A percentile compares a stretch with the other conserved stretches of the same genome.
Evolutionary conservation across 2,113 vertebrate genomes (phyloP).

Genomic region (Sphyrna mokarran): DNA sequence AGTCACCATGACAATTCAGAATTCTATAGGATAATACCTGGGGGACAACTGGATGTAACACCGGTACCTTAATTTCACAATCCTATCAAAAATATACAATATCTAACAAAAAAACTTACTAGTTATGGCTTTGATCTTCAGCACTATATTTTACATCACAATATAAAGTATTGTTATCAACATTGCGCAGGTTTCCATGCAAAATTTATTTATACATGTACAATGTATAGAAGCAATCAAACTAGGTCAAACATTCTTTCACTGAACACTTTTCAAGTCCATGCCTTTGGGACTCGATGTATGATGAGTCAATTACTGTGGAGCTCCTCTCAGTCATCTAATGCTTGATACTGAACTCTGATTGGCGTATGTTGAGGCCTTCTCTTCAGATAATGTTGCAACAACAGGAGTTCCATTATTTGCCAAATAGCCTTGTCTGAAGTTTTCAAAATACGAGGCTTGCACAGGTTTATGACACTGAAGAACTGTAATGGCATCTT

Average conservation of each 20-base stretch:
- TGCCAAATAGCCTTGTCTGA: conserved; percentile 81
- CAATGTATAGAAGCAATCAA: conserved; percentile 37
- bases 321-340: conserved; percentile 80
- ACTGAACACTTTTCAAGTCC: conserved; percentile 35
- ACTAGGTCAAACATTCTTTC: conserved; percentile 36
- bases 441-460: conserved; percentile 85
- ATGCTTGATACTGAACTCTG: conserved; percentile 83
- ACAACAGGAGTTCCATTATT: conserved; percentile 88
- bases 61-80: conserved; percentile 35
- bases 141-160: conserved; percentile 38
- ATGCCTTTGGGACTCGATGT: conserved; percentile 36
- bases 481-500: conserved; percentile 87
- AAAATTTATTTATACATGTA: conserved; percentile 38
- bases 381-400: conserved; percentile 65
- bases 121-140: conserved; percentile 37
- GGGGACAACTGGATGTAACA: conserved; percentile 30
- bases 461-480: conserved; percentile 94
- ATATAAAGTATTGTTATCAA: conserved; percentile 37
- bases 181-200: conserved; percentile 33
- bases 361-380: conserved; percentile 65
- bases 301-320: conserved; percentile 40
- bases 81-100: conserved; percentile 38
- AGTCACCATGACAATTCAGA: conserved; percentile 23
- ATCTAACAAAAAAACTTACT: conserved; percentile 35
- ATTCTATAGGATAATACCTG: conserved; percentile 27